Evolutionary conservation across 2,113 vertebrate genomes (phyloP).

Genomic region (Marmota monax): DNA sequence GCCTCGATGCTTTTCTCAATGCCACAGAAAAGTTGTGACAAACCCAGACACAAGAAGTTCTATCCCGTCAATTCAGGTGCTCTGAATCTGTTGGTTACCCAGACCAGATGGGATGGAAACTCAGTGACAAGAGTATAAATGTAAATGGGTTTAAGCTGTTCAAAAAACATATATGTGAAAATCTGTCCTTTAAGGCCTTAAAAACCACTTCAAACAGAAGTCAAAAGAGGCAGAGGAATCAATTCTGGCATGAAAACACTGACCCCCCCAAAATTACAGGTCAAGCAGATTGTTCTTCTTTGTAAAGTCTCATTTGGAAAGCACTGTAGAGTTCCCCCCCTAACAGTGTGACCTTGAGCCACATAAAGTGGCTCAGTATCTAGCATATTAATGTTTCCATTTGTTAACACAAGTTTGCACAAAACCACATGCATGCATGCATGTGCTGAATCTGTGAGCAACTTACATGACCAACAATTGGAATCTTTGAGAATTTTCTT

Average conservation of each 20-base stretch:
- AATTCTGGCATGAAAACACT: constrained; percentile 29
- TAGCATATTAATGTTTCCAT: not conserved
- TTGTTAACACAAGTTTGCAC: not conserved
- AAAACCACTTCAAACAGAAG: not conserved
- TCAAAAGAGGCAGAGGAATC: not conserved
- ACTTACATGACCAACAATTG: not conserved
- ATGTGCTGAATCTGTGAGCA: not conserved
- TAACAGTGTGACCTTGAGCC: not conserved
- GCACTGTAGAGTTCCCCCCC: not conserved
- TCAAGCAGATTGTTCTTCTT: not conserved
- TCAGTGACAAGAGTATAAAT: not conserved
- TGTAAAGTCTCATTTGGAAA: not conserved
- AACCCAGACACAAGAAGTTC: not conserved
- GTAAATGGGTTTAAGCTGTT: not conserved
- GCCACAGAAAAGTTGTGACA: not conserved
- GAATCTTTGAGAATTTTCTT: not conserved
- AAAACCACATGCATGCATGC: not conserved
- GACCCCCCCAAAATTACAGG: not conserved
- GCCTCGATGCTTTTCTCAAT: not conserved
- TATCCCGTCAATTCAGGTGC: not conserved
- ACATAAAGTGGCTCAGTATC: not conserved
- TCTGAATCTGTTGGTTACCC: not conserved
- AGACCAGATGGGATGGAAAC: not conserved
- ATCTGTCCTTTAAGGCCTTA: not conserved
- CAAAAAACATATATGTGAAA: not conserved